Percentiles rank a stretch among this genome's conserved stretches.
These are phyloP conservation scores for Epinephelus moara DNA, from an alignment of 2,113 vertebrate genomes.

Conservation along the genomic window DNA sequence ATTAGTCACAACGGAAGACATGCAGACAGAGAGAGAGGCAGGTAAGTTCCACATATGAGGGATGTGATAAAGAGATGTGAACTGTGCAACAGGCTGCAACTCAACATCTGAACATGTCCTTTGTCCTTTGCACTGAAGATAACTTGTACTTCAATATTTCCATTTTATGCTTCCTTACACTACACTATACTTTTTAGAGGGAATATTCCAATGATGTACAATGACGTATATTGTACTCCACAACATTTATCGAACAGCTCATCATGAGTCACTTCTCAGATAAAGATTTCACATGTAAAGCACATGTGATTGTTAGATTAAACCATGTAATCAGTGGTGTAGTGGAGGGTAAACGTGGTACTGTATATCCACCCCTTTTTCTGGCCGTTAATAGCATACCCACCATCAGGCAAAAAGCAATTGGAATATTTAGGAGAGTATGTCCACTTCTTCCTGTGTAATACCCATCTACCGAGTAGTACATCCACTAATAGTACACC, in stretches of 20 bases:
- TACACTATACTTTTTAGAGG: not conserved
- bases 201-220: not conserved
- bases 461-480: too few species aligned
- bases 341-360: too few species aligned
- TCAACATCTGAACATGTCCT: not conserved
- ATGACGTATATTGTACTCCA: not conserved
- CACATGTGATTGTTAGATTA: too few species aligned
- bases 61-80: not conserved
- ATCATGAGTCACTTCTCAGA: too few species aligned
- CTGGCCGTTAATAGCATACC: too few species aligned
- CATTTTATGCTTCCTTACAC: too few species aligned
- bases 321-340: too few species aligned
- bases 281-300: not conserved
- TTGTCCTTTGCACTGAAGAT: not conserved
- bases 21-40: constrained; percentile 1
- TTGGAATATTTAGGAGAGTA: too few species aligned
- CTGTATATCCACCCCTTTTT: too few species aligned
- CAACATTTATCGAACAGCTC: not conserved
- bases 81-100: constrained; percentile 21
- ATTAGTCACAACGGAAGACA: not conserved
- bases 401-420: too few species aligned
- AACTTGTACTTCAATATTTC: not conserved
- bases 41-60: not conserved
- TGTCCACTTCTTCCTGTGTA: too few species aligned
- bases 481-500: too few species aligned